Percentiles rank a stretch among this genome's conserved stretches.
Evolutionary conservation across 1,140 invertebrate genomes (phyloP).

Genomic region (Apolygus lucorum): DNA sequence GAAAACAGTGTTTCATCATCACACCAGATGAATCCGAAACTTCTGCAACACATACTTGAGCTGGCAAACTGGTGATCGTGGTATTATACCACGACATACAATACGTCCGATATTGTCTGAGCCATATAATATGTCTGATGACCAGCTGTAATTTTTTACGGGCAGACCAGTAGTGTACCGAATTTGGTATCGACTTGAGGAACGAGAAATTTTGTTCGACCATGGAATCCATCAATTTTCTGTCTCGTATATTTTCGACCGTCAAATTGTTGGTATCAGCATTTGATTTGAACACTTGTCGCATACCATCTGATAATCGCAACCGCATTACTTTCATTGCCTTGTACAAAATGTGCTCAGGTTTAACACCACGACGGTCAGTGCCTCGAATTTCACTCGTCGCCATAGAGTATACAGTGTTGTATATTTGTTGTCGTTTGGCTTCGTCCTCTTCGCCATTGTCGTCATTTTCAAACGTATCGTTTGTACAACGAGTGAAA

Average conservation of each 20-base stretch:
- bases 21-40: too few relatives aligned
- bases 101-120: too few relatives aligned
- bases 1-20: too few relatives aligned
- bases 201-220: neutral
- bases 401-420: neutral
- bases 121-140: too few relatives aligned
- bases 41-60: too few relatives aligned
- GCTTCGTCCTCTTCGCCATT: too few relatives aligned
- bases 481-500: neutral
- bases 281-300: neutral
- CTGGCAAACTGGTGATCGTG: too few relatives aligned
- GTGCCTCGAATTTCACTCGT: neutral
- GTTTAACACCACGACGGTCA: neutral
- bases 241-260: neutral
- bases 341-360: neutral
- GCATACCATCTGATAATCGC: neutral
- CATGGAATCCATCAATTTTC: neutral
- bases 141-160: too few relatives aligned
- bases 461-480: too few relatives aligned
- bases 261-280: neutral
- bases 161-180: neutral
- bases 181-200: neutral
- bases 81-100: too few relatives aligned
- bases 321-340: neutral
- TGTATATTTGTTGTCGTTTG: too few relatives aligned